Conservation (phyloP, 2,113 vertebrate genomes). For the Narcine bancroftii region DNA sequence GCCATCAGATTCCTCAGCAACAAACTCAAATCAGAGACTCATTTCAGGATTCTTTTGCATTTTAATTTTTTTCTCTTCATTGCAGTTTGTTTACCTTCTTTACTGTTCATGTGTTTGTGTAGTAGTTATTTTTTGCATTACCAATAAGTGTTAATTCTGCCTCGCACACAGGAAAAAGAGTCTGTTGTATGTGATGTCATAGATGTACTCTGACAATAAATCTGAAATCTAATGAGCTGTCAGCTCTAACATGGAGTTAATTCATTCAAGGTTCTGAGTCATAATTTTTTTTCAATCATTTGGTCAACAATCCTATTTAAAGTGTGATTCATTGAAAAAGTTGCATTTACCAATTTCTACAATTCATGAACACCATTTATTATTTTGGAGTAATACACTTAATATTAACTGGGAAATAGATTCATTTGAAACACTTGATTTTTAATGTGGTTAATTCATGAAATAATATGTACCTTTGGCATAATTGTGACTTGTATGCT, state of each 20-base stretch:
- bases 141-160: no score
- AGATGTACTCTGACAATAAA: no score
- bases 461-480: not conserved
- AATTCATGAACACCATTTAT: not conserved
- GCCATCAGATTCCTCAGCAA: no score
- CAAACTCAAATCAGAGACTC: no score
- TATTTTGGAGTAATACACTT: not conserved
- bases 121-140: no score
- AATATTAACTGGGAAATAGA: not conserved
- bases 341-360: not conserved
- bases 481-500: not conserved
- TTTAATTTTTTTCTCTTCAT: no score
- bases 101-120: no score
- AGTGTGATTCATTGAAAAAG: not conserved
- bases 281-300: not conserved
- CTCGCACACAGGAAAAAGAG: no score
- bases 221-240: not conserved
- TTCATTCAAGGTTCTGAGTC: not conserved
- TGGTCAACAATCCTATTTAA: not conserved
- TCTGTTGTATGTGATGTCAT: no score
- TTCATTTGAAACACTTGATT: not conserved
- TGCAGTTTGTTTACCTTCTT: no score
- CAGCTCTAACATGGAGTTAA: not conserved
- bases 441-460: not conserved
- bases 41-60: no score